These are phyloP conservation scores for Rostratula benghalensis DNA, from an alignment of 2,113 vertebrate genomes.

Conservation along the genomic window DNA sequence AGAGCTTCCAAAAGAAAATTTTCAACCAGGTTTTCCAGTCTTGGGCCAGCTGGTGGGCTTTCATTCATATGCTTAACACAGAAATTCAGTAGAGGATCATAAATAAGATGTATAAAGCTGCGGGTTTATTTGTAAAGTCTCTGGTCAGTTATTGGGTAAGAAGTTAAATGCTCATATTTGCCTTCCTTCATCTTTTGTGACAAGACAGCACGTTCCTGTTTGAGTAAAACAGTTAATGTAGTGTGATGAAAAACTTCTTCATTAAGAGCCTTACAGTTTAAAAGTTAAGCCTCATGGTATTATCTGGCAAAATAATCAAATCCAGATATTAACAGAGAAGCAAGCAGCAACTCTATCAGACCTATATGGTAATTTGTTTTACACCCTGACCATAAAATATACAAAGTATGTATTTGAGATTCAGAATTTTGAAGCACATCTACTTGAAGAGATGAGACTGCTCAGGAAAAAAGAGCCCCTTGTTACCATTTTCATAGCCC, in stretches of 20 bases:
- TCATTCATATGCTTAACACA: not conserved
- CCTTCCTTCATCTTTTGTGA: not conserved
- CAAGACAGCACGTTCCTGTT: not conserved
- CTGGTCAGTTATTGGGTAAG: not conserved
- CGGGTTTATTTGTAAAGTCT: not conserved
- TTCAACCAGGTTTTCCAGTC: not conserved
- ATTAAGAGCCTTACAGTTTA: not conserved
- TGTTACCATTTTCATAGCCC: conserved; percentile 51
- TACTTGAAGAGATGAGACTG: not conserved
- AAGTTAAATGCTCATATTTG: not conserved
- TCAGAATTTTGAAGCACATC: not conserved
- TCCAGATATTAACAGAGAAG: not conserved
- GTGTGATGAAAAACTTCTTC: not conserved
- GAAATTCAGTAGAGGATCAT: not conserved
- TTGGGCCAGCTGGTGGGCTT: not conserved
- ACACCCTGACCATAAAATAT: not conserved
- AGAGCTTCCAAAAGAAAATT: not conserved
- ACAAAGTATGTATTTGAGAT: not conserved
- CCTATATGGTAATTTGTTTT: not conserved
- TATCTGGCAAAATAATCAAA: not conserved
- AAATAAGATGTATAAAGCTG: not conserved
- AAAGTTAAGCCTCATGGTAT: not conserved
- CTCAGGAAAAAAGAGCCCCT: not conserved
- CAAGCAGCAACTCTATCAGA: not conserved
- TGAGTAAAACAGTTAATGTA: not conserved